Evolutionary conservation across 2,888 invertebrate genomes (phyloP).

Genomic region (Sycophila texana): DNA sequence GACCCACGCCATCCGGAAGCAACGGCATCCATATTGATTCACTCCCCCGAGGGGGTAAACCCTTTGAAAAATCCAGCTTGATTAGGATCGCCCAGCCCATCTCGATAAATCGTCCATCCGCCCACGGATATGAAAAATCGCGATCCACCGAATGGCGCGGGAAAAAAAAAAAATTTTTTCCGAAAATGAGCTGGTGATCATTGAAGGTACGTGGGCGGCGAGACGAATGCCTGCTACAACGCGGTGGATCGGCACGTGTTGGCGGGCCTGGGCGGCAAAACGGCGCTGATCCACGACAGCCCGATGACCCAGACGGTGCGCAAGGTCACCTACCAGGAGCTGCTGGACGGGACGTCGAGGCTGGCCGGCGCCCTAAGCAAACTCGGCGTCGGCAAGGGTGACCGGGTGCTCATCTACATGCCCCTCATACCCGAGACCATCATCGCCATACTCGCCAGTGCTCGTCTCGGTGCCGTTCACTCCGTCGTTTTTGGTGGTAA

Average conservation of each 20-base stretch:
- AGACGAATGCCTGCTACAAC: slow-evolving; percentile 95
- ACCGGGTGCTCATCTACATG: slow-evolving; percentile 95
- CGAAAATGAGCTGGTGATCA: too few relatives aligned
- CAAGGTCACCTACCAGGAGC: slow-evolving; percentile 87
- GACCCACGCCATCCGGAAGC: neutral
- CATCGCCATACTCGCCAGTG: slow-evolving; percentile 91
- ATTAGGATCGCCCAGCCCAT: neutral
- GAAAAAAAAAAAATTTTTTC: too few relatives aligned
- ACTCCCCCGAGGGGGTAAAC: neutral
- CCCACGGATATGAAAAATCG: neutral
- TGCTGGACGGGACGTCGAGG: slow-evolving; percentile 87
- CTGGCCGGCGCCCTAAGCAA: slow-evolving; percentile 88
- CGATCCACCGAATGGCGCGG: too few relatives aligned
- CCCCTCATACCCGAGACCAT: slow-evolving; percentile 94
- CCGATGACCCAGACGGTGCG: slow-evolving; percentile 88
- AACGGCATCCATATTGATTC: neutral
- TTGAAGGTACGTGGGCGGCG: slow-evolving; percentile 90
- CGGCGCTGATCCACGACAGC: slow-evolving; percentile 93
- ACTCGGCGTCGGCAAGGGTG: slow-evolving; percentile 88
- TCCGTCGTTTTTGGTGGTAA: slow-evolving; percentile 95
- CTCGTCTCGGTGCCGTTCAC: slow-evolving; percentile 92
- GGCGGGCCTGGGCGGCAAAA: slow-evolving; percentile 85
- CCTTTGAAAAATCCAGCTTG: neutral
- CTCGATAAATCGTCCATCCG: neutral
- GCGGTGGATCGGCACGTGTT: slow-evolving; percentile 93